These are phyloP conservation scores for Phenganax subtilis DNA, from an alignment of 92 coral and sea anemone genomes.

Conservation along the genomic window DNA sequence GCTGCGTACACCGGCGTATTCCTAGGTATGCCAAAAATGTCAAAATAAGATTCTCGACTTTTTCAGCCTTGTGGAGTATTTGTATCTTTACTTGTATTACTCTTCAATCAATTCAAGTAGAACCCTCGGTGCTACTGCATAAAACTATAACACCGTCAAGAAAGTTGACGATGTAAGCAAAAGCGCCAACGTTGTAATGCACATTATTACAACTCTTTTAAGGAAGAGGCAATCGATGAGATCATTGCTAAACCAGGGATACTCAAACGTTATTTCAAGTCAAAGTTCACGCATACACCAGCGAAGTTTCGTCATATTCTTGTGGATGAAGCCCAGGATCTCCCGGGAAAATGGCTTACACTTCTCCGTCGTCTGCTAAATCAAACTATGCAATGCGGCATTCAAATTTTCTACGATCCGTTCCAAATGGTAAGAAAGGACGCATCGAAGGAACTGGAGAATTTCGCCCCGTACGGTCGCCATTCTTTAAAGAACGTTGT, in stretches of 20 bases:
- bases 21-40: too few relatives aligned
- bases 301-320: slow-evolving; percentile 33
- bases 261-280: not conserved
- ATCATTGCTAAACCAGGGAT: not conserved
- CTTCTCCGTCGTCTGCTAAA: slow-evolving; percentile 13
- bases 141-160: too few relatives aligned
- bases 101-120: too few relatives aligned
- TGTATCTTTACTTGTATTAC: too few relatives aligned
- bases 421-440: slow-evolving; percentile 7
- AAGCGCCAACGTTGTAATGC: not conserved
- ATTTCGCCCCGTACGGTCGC: not conserved
- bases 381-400: too few relatives aligned
- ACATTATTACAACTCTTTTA: not conserved
- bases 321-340: slow-evolving; percentile 50
- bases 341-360: slow-evolving; percentile 33
- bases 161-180: too few relatives aligned
- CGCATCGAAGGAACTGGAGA: not conserved
- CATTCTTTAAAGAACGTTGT: not conserved
- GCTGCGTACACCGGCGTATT: too few relatives aligned
- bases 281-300: too few relatives aligned
- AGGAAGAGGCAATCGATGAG: not conserved
- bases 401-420: slow-evolving; percentile 17
- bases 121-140: too few relatives aligned
- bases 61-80: too few relatives aligned
- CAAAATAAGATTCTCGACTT: too few relatives aligned